phyloP scores from a whole-genome alignment of 2,113 vertebrate genomes.

The Atherinomorus stipes region DNA sequence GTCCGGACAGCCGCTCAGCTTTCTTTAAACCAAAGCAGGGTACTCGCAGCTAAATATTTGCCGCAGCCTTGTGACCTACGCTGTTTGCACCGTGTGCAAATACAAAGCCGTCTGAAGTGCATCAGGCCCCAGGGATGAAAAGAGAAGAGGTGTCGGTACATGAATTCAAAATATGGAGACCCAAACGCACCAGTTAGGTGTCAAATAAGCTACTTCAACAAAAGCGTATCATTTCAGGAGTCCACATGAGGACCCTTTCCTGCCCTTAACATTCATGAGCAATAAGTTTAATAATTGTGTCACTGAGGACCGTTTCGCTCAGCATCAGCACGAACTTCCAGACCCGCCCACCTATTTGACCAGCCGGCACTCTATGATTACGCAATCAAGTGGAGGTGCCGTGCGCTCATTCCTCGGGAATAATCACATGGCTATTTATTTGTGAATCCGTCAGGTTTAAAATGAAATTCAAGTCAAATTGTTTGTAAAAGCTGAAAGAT shows the following conservation, averaged over 20 bases:
- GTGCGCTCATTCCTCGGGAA: conserved; percentile 13
- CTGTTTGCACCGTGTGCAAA: conserved; percentile 78
- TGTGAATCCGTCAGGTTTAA: not conserved
- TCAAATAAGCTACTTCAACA: not conserved
- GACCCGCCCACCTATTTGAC: conserved; percentile 33
- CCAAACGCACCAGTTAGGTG: not conserved
- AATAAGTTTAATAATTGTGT: not conserved
- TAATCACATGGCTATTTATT: conserved; percentile 9
- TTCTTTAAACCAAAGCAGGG: not conserved
- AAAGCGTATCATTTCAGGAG: not conserved
- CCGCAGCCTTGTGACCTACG: conserved; percentile 73
- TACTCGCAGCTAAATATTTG: conserved; percentile 11
- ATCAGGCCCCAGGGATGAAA: not conserved
- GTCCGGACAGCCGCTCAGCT: not conserved
- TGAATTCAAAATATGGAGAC: not conserved
- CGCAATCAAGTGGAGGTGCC: conserved; percentile 17
- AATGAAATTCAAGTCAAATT: not conserved
- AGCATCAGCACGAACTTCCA: not conserved
- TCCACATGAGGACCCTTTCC: not conserved
- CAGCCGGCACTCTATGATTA: conserved; percentile 25
- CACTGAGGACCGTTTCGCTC: not conserved
- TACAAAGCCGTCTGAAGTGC: conserved; percentile 9
- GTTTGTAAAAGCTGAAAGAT: too few species aligned
- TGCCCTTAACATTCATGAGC: not conserved
- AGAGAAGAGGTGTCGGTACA: not conserved